Evolutionary conservation across 2,888 invertebrate species (phyloP).

Genomic region (Morpho deidamia): DNA sequence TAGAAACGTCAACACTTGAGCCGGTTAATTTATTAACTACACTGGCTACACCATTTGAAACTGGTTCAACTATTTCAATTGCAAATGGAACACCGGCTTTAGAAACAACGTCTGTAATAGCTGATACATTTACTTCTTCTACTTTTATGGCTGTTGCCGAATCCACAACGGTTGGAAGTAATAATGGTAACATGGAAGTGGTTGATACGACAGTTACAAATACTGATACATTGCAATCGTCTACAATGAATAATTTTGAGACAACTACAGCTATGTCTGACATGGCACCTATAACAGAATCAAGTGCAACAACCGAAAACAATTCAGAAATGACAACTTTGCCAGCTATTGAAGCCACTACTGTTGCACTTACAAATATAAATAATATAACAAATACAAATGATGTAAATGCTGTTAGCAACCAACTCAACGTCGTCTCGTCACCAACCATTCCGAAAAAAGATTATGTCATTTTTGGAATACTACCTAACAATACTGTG

Average conservation of each 20-base stretch:
- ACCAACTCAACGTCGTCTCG: constrained; percentile 38
- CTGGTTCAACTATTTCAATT: constrained; percentile 18
- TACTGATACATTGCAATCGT: constrained; percentile 27
- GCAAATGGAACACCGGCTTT: constrained; percentile 21
- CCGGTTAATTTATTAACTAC: constrained; percentile 10
- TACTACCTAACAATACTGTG: constrained; percentile 87
- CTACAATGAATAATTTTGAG: constrained; percentile 34
- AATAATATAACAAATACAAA: constrained; percentile 37
- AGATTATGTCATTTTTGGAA: constrained; percentile 86
- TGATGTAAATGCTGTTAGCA: constrained; percentile 35
- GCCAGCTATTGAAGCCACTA: constrained; percentile 33
- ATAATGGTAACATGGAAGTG: not conserved
- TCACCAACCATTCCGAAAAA: constrained; percentile 69
- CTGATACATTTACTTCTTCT: constrained; percentile 25
- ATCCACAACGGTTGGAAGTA: constrained; percentile 4
- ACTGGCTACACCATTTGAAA: constrained; percentile 9
- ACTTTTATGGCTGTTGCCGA: constrained; percentile 10
- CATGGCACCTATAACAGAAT: constrained; percentile 34
- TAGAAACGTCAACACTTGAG: constrained; percentile 22
- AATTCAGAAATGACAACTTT: constrained; percentile 37
- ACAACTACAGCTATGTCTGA: constrained; percentile 35
- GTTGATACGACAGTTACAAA: constrained; percentile 21
- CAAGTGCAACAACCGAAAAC: constrained; percentile 31
- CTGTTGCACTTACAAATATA: constrained; percentile 32
- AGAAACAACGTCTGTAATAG: constrained; percentile 23